These are phyloP conservation scores for Tichodroma muraria DNA, from an alignment of 2,113 vertebrate genomes.

Conservation along the genomic window DNA sequence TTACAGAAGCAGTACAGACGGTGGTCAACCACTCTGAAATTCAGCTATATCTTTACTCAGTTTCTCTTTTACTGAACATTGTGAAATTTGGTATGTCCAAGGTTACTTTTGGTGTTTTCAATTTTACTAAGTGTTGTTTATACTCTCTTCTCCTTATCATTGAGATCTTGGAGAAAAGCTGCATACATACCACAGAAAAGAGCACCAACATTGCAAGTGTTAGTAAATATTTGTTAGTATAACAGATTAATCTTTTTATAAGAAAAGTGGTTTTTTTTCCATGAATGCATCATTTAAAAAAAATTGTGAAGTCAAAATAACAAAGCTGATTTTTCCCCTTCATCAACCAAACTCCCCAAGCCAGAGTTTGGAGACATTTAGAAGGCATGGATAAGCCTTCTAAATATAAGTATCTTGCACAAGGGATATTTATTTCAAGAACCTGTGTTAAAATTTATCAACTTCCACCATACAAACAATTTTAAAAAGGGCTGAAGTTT, in stretches of 20 bases:
- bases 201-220: neutral
- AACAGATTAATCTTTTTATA: neutral
- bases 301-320: neutral
- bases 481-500: neutral
- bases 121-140: neutral
- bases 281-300: neutral
- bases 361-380: neutral
- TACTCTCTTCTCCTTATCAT: neutral
- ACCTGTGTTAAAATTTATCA: neutral
- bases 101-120: neutral
- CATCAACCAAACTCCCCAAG: neutral
- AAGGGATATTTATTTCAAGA: neutral
- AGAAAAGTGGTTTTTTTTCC: neutral
- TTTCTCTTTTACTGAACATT: neutral
- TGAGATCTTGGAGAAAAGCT: neutral
- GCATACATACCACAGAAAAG: neutral
- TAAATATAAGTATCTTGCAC: neutral
- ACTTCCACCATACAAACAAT: neutral
- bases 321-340: neutral
- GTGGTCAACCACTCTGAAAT: neutral
- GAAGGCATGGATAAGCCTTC: neutral
- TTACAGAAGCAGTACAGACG: neutral
- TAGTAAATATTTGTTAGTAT: neutral
- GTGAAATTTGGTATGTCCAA: neutral
- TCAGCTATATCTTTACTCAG: neutral